Evolutionary conservation across 2,113 vertebrate species (phyloP), one percentile per base, ranked within the genome.

Genomic region (Capra hircus): DNA sequence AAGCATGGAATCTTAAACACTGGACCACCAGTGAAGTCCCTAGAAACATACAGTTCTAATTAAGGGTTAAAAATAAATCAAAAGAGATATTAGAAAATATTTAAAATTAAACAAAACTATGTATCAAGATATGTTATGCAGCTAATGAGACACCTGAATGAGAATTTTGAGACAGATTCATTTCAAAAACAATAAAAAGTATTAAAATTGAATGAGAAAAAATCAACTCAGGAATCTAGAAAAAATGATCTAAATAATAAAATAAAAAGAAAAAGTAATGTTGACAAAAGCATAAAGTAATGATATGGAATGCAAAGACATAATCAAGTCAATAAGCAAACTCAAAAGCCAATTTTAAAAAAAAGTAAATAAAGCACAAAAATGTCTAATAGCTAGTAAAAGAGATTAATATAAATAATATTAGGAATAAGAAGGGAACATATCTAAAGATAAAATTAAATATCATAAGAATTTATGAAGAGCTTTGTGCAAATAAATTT

Each of bases 71-170:
- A 91, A 95, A 86, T 60, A 59, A 97, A 88, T 55, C 21, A 91
- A 86, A 86, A 52, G 50, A 53, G 50, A 62, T 6, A 78, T 82
- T 87, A 82, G 2, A 83, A 86, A 52, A 82, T 92, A 64, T 83
- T 94, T 97, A 85, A 97, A 90, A 96, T 81, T 28, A 33, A 92
- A 94, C 33, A 86, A 87, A 90, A 90, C 9, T 83, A 82, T 3
- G 13, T 67, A 71, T 64, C 6, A 85, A 90, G 85, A 89, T 3
- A 90, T 55, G 55, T 4, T 81, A 94, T 59, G 17, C 9, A 81
- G 27, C 52, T 82, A 90, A 90, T 95, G 15, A 93, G 55, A 97
- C 82, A 96, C 5, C 13, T 55, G 12, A 90, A 90, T 21, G 30
- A 77, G 64, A 94, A 71, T 64, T 77, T 77, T 15, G 33, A 97